These are phyloP conservation scores for Ictalurus furcatus DNA, from an alignment of 2,113 vertebrate species.

Conservation along the genomic window DNA sequence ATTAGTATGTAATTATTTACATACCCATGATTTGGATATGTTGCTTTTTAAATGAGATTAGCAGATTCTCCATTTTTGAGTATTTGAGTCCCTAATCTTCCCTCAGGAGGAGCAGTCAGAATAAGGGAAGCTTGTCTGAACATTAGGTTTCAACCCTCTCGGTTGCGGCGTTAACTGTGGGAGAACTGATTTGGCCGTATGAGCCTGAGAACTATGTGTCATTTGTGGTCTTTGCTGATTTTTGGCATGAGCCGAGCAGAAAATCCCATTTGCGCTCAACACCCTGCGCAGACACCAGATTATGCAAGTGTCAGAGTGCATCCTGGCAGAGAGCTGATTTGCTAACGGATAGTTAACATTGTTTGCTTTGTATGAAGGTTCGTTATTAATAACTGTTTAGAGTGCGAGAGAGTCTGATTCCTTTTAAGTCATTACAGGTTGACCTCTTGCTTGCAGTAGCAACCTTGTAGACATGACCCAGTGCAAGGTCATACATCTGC, in stretches of 20 bases:
- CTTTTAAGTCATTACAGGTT: conserved; percentile 30
- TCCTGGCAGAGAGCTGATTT: conserved; percentile 61
- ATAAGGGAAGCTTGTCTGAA: conserved; percentile 16
- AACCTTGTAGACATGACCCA: conserved; percentile 10
- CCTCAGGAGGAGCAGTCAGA: conserved; percentile 2
- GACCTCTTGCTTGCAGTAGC: neutral
- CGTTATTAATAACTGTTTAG: conserved; percentile 28
- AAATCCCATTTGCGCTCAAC: conserved; percentile 68
- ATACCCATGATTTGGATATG: neutral
- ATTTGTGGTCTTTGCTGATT: conserved; percentile 70
- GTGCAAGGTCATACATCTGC: conserved; percentile 20
- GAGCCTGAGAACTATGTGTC: conserved; percentile 70
- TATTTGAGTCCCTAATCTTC: conserved; percentile 22
- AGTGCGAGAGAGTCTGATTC: conserved; percentile 30
- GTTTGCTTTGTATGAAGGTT: conserved; percentile 42
- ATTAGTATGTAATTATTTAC: neutral
- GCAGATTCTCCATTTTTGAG: neutral
- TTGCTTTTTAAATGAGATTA: conserved; percentile 21
- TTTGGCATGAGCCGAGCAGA: conserved; percentile 66
- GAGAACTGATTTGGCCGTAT: conserved; percentile 66
- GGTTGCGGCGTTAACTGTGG: conserved; percentile 69
- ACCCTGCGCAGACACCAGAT: conserved; percentile 62
- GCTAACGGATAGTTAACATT: conserved; percentile 58
- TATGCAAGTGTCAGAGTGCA: conserved; percentile 54
- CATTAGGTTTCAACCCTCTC: conserved; percentile 65